A percentile compares a stretch with the other conserved stretches of the same genome.
Conservation (phyloP, 2,888 invertebrate genomes). For the Leptopilina syphax region DNA sequence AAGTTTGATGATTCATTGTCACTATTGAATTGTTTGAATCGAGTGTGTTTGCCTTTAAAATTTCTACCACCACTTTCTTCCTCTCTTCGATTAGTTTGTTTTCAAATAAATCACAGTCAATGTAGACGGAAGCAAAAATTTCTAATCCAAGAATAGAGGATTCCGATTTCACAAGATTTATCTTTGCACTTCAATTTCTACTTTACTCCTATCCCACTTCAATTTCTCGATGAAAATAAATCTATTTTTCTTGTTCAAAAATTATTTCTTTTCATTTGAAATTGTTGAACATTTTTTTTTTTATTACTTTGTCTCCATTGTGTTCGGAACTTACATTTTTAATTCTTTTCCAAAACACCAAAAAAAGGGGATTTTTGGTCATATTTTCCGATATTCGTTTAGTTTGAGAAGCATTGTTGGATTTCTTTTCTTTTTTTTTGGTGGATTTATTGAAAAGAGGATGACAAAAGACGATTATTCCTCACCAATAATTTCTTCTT, state of each 20-base stretch:
- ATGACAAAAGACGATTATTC: no score
- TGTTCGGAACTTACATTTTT: no score
- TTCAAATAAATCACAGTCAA: conserved; percentile 18
- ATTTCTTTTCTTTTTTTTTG: no score
- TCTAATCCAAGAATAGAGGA: not conserved
- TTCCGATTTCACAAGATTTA: conserved; percentile 24
- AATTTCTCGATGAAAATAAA: conserved; percentile 19
- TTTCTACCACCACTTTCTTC: not conserved
- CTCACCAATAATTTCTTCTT: no score
- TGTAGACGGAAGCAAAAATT: conserved; percentile 5
- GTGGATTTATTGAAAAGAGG: no score
- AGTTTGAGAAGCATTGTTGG: no score
- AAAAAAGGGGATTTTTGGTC: no score
- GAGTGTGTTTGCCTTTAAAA: not conserved
- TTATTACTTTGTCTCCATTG: no score
- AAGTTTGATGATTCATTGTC: not conserved
- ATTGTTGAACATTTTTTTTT: no score
- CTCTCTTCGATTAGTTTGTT: conserved; percentile 6
- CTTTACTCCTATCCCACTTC: not conserved
- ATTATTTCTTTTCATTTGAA: no score
- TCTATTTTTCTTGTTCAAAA: not conserved
- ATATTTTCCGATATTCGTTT: no score
- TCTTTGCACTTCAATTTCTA: conserved; percentile 10
- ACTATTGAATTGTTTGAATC: not conserved
- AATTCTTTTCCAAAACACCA: no score